Conservation (phyloP, 2,888 invertebrate genomes). For the Rhagonycha lutea region DNA sequence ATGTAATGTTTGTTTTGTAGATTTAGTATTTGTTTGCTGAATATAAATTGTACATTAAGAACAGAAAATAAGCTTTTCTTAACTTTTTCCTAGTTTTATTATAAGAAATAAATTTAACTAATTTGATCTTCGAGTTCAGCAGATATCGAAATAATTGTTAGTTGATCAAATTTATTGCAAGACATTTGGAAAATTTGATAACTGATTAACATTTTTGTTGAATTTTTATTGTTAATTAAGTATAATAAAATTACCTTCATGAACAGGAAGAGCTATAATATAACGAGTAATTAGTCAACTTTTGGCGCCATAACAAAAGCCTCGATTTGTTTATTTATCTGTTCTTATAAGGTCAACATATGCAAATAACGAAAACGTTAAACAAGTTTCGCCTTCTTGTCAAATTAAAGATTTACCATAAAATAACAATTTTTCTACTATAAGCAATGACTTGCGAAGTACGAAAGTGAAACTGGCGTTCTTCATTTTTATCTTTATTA, state of each 20-base stretch:
- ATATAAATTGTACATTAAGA: not conserved
- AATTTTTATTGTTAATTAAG: not conserved
- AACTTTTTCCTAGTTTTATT: not conserved
- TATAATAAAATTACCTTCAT: not conserved
- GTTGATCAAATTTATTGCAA: not conserved
- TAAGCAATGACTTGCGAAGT: not conserved
- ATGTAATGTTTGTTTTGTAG: not conserved
- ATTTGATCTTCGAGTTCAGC: not conserved
- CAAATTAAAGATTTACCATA: conserved; percentile 8
- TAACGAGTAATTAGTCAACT: conserved; percentile 7
- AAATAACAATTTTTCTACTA: conserved; percentile 6
- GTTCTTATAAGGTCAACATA: conserved; percentile 17
- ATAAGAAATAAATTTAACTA: not conserved
- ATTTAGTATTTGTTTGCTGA: not conserved
- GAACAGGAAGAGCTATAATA: not conserved
- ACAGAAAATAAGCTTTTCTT: not conserved
- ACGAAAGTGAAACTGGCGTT: not conserved
- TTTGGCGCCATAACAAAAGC: conserved; percentile 20
- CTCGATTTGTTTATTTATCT: conserved; percentile 16
- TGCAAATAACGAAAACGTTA: conserved; percentile 9
- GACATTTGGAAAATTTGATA: not conserved
- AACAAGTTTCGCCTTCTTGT: conserved; percentile 15
- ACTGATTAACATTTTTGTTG: not conserved
- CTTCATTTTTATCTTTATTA: not conserved
- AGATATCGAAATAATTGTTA: not conserved